A percentile compares a stretch with the other conserved stretches of the same genome.
Conservation (phyloP, 2,888 invertebrate genomes). For the Gymnosoma rotundatum region DNA sequence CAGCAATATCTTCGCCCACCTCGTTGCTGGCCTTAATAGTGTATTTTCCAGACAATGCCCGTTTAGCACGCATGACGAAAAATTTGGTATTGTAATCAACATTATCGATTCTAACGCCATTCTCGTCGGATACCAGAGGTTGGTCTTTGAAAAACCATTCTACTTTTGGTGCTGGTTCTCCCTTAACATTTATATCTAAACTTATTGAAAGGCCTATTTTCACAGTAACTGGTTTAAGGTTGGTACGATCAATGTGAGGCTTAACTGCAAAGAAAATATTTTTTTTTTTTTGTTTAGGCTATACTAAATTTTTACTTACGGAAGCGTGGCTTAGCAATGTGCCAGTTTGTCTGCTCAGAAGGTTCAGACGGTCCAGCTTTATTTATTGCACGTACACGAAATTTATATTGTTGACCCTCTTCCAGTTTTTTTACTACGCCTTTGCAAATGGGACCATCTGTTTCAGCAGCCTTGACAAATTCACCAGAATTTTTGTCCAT, state of each 20-base stretch:
- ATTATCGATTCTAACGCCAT: conserved; percentile 88
- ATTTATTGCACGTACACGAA: conserved; percentile 96
- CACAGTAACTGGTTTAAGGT: conserved; percentile 91
- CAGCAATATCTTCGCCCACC: conserved; percentile 95
- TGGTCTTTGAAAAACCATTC: conserved; percentile 93
- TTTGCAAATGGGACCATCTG: conserved; percentile 91
- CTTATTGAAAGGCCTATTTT: conserved; percentile 94
- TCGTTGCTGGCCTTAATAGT: conserved; percentile 94
- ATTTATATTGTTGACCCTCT: conserved; percentile 97
- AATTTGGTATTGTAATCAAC: conserved; percentile 96
- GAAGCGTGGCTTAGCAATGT: conserved; percentile 93
- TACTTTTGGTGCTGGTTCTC: conserved; percentile 96
- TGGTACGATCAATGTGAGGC: conserved; percentile 95
- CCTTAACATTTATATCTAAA: conserved; percentile 93
- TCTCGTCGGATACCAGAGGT: conserved; percentile 85
- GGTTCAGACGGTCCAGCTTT: conserved; percentile 97
- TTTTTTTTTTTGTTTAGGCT: too few relatives aligned
- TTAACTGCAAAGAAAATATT: conserved; percentile 86
- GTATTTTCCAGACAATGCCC: conserved; percentile 93
- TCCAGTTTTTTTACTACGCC: conserved; percentile 95
- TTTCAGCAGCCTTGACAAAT: conserved; percentile 93
- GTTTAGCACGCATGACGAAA: conserved; percentile 91
- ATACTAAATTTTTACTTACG: conserved; percentile 84
- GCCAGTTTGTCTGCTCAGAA: conserved; percentile 95
- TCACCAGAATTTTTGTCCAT: conserved; percentile 93